Conservation (phyloP, 2,797 vertebrate genomes). For the Hylomyscus alleni region DNA sequence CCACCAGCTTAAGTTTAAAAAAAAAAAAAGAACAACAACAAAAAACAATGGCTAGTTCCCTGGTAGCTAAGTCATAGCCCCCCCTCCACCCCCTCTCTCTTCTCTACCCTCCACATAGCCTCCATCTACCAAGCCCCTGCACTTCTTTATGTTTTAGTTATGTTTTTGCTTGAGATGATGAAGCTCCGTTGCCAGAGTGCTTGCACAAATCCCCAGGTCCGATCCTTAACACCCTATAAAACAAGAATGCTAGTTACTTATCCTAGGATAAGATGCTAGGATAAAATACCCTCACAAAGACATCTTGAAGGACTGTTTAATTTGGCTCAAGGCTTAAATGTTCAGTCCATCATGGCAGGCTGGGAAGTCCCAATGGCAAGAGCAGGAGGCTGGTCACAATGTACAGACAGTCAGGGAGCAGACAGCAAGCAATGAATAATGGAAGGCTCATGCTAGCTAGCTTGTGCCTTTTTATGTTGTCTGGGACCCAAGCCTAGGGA, state of each 20-base stretch:
- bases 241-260: neutral
- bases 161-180: no score
- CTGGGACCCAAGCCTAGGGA: neutral
- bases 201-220: neutral
- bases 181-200: neutral
- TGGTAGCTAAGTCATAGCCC: accelerated
- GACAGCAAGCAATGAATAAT: neutral
- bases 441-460: no score
- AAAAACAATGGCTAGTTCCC: neutral
- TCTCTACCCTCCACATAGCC: neutral
- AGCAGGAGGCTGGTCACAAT: neutral
- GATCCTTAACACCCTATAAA: neutral
- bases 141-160: neutral
- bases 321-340: neutral
- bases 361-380: neutral
- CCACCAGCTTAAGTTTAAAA: neutral
- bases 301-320: neutral
- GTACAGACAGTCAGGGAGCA: neutral
- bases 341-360: neutral
- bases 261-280: neutral
- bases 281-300: neutral
- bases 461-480: neutral
- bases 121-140: neutral
- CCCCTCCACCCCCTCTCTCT: neutral
- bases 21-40: neutral